Base-by-base conservation (phyloP, 2,113 vertebrate genomes). In the Phyllostomus hastatus region DNA sequence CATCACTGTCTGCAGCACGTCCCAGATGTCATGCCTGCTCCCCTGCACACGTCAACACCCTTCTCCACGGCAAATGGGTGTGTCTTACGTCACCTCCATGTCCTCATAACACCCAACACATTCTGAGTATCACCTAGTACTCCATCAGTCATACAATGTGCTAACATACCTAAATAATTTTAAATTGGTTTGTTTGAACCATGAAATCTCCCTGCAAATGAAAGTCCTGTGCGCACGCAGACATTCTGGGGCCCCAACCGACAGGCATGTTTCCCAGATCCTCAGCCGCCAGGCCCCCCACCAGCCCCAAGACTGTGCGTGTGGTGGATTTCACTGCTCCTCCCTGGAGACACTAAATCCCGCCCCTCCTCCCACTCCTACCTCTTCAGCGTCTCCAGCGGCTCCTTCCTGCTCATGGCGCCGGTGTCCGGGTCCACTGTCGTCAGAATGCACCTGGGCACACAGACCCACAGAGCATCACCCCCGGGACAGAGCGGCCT, bases 361-460 rank as follows among this genome's bases (percentile, higher is more conserved):
- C 54, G 7, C 2, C 54, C 22, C 57, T 10, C 22, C 2, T 0
- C 48, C 38, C 4, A 0, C 20, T n/a, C 82, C 28, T 98, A 99
- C 99, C 99, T 99, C 98, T 98, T 99, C 94, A 99, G 95, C 0
- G 99, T 99, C 41, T 99, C 98, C 98, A 99, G 98, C 0, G 99
- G 99, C 90, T 99, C 99, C 90, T 99, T 99, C 81, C 99, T 98
- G 98, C 78, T 97, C 33, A 99, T 98, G 43, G 99, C 15, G 0
- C 99, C 99, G 0, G 99, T 99, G 96, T 99, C 99, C 5, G 99
- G 99, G 97, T 99, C 98, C 94, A 99, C 98, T 0, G 99, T 99
- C 76, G 99, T 99, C 73, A 99, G 98, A 97, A 99, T 43, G 95
- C 99, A 99, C 92, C 99, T 99, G 97, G 9, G n/a, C 75, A 97